A percentile compares a stretch with the other conserved stretches of the same genome.
phyloP scores from a whole-genome alignment of 2,113 vertebrate genomes.

The Dendrocopos noguchii region DNA sequence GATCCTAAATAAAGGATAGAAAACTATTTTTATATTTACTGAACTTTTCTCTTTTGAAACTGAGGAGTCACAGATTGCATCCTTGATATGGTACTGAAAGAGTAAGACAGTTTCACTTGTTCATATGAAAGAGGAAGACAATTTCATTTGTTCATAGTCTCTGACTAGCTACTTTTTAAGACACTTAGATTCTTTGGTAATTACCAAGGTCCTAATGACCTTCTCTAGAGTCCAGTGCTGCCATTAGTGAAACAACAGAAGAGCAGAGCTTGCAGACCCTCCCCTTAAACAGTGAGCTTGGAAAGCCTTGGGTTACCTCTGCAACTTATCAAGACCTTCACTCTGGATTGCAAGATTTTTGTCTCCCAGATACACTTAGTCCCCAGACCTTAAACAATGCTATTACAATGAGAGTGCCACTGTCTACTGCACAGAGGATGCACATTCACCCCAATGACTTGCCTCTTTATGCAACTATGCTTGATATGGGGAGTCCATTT shows the following conservation, averaged over 20 bases:
- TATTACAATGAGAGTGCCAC: background rate
- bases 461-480: background rate
- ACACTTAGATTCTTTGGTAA: background rate
- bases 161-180: background rate
- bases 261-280: background rate
- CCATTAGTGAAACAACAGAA: background rate
- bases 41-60: background rate
- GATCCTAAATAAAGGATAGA: background rate
- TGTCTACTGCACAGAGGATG: background rate
- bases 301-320: background rate
- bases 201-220: background rate
- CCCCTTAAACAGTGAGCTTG: background rate
- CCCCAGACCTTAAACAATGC: rapidly evolving
- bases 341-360: background rate
- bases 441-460: background rate
- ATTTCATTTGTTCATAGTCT: background rate
- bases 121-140: background rate
- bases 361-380: background rate
- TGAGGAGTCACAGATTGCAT: background rate
- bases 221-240: background rate
- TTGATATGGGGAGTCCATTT: background rate
- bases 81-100: background rate
- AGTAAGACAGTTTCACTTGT: background rate
- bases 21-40: background rate
- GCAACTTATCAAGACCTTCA: background rate